A percentile compares a stretch with the other conserved stretches of the same genome.
Evolutionary conservation across 2,113 vertebrate species (phyloP).

Genomic region (Macaca nemestrina): DNA sequence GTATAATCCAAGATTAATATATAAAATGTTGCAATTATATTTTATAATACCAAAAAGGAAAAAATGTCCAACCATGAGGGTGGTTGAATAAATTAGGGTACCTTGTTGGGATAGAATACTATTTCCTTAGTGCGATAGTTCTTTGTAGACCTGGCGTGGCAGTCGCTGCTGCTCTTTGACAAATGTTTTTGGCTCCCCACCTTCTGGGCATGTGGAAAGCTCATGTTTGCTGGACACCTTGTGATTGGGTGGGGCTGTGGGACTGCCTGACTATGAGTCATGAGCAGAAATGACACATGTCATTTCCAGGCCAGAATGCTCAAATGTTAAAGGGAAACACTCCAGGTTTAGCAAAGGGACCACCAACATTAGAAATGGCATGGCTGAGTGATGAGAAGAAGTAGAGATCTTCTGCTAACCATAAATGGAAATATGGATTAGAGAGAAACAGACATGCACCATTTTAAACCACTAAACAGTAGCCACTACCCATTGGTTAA

Average conservation of each 20-base stretch:
- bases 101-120: neutral
- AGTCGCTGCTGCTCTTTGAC: neutral
- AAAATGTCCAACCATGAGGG: neutral
- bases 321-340: neutral
- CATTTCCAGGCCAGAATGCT: conserved; percentile 11
- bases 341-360: neutral
- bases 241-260: neutral
- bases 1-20: neutral
- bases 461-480: neutral
- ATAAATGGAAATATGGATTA: neutral
- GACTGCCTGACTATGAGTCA: neutral
- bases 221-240: neutral
- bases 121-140: neutral
- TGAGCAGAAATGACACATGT: neutral
- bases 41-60: neutral
- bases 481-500: neutral
- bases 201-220: neutral
- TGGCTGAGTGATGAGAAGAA: neutral
- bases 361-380: neutral
- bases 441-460: neutral
- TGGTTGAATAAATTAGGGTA: neutral
- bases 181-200: neutral
- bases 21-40: neutral
- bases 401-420: neutral
- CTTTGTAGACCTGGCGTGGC: neutral